phyloP scores from a whole-genome alignment of 2,888 invertebrate genomes.

The Arctia plantaginis region DNA sequence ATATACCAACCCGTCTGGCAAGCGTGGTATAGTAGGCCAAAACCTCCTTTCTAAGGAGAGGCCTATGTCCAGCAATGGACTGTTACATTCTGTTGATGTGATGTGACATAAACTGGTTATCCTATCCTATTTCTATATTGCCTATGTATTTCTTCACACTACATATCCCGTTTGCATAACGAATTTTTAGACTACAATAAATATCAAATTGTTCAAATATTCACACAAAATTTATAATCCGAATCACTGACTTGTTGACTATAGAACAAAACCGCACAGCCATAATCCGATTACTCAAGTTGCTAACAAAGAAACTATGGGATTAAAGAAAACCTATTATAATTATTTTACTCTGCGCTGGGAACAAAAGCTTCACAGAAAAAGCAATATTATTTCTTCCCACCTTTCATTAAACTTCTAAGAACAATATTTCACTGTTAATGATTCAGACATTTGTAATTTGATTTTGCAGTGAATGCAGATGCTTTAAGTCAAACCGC shows the following conservation, averaged over 20 bases:
- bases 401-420: conserved; percentile 9
- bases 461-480: background rate
- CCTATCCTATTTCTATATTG: background rate
- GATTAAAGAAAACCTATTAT: conserved; percentile 15
- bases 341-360: conserved; percentile 11
- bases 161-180: background rate
- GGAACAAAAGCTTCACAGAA: conserved; percentile 14
- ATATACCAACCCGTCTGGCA: no score
- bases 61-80: no score
- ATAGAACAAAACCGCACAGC: conserved; percentile 6
- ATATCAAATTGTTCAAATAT: background rate
- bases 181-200: background rate
- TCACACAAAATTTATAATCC: background rate
- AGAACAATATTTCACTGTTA: conserved; percentile 7
- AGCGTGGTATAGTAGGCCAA: no score
- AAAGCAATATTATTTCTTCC: conserved; percentile 8
- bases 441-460: conserved; percentile 1
- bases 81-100: no score
- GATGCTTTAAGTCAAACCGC: background rate
- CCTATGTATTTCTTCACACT: no score
- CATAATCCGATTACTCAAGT: background rate
- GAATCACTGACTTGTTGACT: conserved; percentile 3
- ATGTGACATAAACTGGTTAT: background rate
- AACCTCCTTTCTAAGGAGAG: no score
- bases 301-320: conserved; percentile 20